phyloP scores from a whole-genome alignment of 2,797 vertebrate species.

The Enteromius treurensis region DNA sequence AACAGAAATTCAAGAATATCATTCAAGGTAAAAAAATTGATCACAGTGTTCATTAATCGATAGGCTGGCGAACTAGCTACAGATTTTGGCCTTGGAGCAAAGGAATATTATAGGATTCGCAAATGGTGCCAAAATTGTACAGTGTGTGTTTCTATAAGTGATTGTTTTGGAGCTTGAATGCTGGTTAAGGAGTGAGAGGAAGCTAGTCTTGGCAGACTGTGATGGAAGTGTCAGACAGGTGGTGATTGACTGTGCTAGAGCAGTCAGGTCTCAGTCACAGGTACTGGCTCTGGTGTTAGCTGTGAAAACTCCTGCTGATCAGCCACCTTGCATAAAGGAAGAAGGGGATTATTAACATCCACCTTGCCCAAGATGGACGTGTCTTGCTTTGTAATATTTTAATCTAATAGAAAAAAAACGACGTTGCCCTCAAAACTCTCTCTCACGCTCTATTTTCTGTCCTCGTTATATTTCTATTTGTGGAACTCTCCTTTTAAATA shows the following conservation, averaged over 20 bases:
- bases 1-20: too few relatives aligned
- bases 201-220: conserved; percentile 28
- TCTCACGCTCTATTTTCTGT: conserved; percentile 26
- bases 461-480: conserved; percentile 28
- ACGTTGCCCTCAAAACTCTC: neutral
- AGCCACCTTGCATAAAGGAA: conserved; percentile 36
- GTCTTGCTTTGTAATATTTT: conserved; percentile 1
- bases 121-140: neutral
- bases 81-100: neutral
- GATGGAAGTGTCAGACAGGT: conserved; percentile 38
- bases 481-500: conserved; percentile 17
- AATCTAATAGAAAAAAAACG: neutral
- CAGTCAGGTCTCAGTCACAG: conserved; percentile 37
- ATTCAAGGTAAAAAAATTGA: neutral
- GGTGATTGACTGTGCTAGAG: conserved; percentile 15
- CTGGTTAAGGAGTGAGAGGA: conserved; percentile 10
- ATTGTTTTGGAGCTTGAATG: conserved; percentile 7
- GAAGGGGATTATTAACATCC: conserved; percentile 16
- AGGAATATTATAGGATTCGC: neutral
- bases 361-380: conserved; percentile 3
- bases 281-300: conserved; percentile 24
- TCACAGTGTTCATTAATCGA: neutral
- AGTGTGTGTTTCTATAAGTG: neutral
- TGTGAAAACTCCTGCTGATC: conserved; percentile 25
- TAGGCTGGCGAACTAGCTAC: neutral